Evolutionary conservation across 2,888 invertebrate genomes (phyloP), one percentile per base, ranked within the genome.

Genomic region (Dexiosoma caninum): DNA sequence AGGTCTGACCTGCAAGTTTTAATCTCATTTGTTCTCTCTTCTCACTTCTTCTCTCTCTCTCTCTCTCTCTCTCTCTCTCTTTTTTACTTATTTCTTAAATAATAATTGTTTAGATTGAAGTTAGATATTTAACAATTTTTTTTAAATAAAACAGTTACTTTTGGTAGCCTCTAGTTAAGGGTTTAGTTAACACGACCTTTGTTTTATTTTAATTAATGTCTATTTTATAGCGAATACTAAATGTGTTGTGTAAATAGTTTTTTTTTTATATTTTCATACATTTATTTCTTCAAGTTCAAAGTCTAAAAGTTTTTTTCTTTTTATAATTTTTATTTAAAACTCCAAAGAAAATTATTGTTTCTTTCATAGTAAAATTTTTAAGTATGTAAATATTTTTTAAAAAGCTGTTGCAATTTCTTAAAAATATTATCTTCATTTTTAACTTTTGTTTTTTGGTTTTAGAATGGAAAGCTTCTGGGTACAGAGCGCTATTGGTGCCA

Each of bases 401-500:
- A 37, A 10, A 2, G 27, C 3, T 27, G 27, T 27, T 27, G 3
- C 6, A 27, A 27, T 27, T 27, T 19, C 2, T 23, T 37, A 30
- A 23, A 51, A n/a, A n/a, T n/a, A n/a, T n/a, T n/a, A 16, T 46
- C 21, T 23, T 42, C 55, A 16, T 67, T 14, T 60, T 14, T 51
- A 59, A 9, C 60, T 53, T 59, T 83, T 85, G 84, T 66, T 83
- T 86, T 89, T 1, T 90, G n/a, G n/a, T 27, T 27, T 6, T 27
- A 93, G 93, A 87, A 93, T 93, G 91, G 93, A 93, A 87, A 92
- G 92, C 89, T 92, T 93, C 90, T 93, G 93, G 93, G 92, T 93
- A 87, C 92, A 93, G 88, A 92, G 94, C 88, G 94, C 95, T 86
- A 92, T 96, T 86, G 93, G 93, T 85, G 94, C 95, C 85, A 93